These are phyloP conservation scores for Siderastrea siderea DNA, from an alignment of 92 coral and sea anemone species.

Conservation along the genomic window DNA sequence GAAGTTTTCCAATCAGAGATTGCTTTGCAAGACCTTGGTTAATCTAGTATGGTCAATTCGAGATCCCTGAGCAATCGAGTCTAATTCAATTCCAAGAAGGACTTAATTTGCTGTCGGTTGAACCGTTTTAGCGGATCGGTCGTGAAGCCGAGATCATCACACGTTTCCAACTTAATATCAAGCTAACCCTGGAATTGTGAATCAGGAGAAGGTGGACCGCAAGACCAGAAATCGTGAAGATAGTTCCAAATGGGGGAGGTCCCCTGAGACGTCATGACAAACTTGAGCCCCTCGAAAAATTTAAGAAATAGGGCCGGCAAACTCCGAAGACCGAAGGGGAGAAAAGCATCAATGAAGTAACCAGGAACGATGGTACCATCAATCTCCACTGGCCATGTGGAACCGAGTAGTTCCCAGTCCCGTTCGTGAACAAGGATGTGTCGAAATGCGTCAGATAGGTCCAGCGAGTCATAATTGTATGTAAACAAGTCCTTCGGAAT, in stretches of 20 bases:
- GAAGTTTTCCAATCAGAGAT: conserved; percentile 18
- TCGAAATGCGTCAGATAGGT: conserved; percentile 50
- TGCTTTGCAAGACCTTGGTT: conserved; percentile 23
- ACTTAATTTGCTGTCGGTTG: conserved; percentile 21
- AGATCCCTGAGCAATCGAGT: conserved; percentile 14
- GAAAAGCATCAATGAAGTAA: conserved; percentile 46
- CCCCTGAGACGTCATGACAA: conserved; percentile 4
- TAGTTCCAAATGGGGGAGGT: background rate
- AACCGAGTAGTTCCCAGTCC: conserved; percentile 49
- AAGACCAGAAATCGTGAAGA: conserved; percentile 2
- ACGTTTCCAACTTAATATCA: conserved; percentile 15
- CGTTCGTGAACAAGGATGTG: conserved; percentile 33
- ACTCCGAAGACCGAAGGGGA: conserved; percentile 42
- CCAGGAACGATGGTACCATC: conserved; percentile 15
- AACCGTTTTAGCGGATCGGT: conserved; percentile 37
- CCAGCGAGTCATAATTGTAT: conserved; percentile 42
- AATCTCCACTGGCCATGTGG: conserved; percentile 56
- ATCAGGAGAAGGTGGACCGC: conserved; percentile 60
- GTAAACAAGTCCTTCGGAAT: conserved; percentile 38
- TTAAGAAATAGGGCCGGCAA: conserved; percentile 45
- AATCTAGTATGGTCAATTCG: conserved; percentile 15
- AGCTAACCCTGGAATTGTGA: conserved; percentile 2
- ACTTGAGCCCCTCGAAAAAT: conserved; percentile 31
- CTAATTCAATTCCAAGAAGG: conserved; percentile 49
- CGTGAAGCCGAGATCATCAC: conserved; percentile 51